A percentile compares a stretch with the other conserved stretches of the same genome.
phyloP scores from a whole-genome alignment of 2,888 invertebrate genomes.

The Drosophila leonis region DNA sequence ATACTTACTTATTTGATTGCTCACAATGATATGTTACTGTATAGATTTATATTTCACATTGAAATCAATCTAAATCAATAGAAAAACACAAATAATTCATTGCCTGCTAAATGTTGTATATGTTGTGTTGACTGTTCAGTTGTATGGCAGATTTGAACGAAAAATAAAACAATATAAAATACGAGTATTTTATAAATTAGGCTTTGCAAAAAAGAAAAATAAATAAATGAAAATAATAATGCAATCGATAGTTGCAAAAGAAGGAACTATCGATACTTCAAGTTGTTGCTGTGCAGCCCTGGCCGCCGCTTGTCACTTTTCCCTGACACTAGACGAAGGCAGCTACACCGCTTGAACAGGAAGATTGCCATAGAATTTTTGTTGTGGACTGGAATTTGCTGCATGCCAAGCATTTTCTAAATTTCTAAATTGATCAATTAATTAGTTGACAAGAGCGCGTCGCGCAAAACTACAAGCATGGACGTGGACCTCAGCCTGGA shows the following conservation, averaged over 20 bases:
- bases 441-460: constrained; percentile 1
- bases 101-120: background rate
- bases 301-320: constrained; percentile 17
- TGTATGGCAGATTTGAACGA: background rate
- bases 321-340: background rate
- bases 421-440: no score
- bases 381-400: background rate
- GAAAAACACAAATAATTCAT: background rate
- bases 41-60: background rate
- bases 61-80: background rate
- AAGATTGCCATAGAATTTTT: constrained; percentile 3
- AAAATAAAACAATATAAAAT: background rate
- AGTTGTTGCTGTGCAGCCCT: constrained; percentile 9
- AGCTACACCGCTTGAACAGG: background rate
- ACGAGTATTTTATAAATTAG: background rate
- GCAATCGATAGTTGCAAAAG: background rate
- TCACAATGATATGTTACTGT: background rate
- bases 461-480: constrained; percentile 31
- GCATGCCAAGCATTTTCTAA: background rate
- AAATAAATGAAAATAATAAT: no score
- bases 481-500: constrained; percentile 65
- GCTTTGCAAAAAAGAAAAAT: no score
- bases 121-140: background rate
- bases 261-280: constrained; percentile 14
- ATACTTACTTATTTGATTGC: no score